Conservation (phyloP, 1,140 invertebrate genomes). For the Manduca sexta region DNA sequence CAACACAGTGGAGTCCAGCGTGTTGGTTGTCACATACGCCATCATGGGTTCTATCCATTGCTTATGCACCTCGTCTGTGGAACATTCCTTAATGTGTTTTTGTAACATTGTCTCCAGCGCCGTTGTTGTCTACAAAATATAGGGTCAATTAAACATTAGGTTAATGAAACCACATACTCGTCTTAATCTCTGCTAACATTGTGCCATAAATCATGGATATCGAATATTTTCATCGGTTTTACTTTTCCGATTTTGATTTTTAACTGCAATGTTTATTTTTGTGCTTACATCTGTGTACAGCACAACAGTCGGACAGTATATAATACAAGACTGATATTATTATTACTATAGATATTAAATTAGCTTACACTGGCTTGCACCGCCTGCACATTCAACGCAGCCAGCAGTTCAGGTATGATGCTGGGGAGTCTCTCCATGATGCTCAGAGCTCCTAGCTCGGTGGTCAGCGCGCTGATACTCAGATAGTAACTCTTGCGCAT, state of each 20-base stretch:
- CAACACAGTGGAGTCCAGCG: slow-evolving; percentile 27
- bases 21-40: slow-evolving; percentile 14
- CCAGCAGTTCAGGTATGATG: slow-evolving; percentile 21
- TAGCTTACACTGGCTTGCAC: slow-evolving; percentile 45
- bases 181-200: no score
- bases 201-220: no score
- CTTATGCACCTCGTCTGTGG: slow-evolving; percentile 21
- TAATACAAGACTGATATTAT: no score
- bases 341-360: neutral
- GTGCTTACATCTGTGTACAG: no score
- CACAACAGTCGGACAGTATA: no score
- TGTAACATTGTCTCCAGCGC: slow-evolving; percentile 43
- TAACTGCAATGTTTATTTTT: no score
- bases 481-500: slow-evolving; percentile 47
- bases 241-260: no score
- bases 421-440: slow-evolving; percentile 21
- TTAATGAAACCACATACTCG: no score
- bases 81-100: slow-evolving; percentile 25
- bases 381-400: slow-evolving; percentile 22
- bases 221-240: no score
- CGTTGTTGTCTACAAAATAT: slow-evolving; percentile 35
- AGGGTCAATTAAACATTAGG: no score
- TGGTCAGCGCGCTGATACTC: slow-evolving; percentile 24
- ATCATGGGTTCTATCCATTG: slow-evolving; percentile 44
- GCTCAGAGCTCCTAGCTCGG: slow-evolving; percentile 17